Evolutionary conservation across 2,797 vertebrate genomes (phyloP), one percentile per base, ranked within the genome.

Genomic region (Catharus ustulatus): DNA sequence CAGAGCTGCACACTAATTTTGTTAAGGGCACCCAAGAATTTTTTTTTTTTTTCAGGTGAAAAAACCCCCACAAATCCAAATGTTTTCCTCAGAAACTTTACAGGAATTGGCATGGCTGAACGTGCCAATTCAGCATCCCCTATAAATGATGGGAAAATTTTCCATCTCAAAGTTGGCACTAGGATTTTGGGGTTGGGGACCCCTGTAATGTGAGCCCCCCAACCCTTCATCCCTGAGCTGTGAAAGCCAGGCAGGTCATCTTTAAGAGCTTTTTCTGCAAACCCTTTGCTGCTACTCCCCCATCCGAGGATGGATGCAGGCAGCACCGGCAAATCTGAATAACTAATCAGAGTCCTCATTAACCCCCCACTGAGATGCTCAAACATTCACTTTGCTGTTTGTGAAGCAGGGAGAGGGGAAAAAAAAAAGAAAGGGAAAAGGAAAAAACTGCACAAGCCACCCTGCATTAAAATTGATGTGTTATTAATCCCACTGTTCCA

Each of bases 271-370:
- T 94, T 79, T 62, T 34, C 89, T 95, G 49, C 78, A 84, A 87
- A 83, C 34, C 93, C 52, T 84, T 77, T 78, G 62, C 68, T 19
- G 29, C 68, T 90, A 43, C 84, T 95, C 92, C 93, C 84, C 92
- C 79, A 77, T 81, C 72, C 13, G 10, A 97, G 97, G 96, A 97
- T 94, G 95, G 97, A 97, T 97, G 79, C 95, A 98, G 96, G 97
- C 97, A 95, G 92, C 94, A 63, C 88, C 32, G 74, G 97, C 96
- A 97, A 98, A 98, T 97, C 97, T 95, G 98, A 98, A 98, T 98
- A 98, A 98, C 98, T 99, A 99, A 99, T 99, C 98, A 98, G 98
- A 98, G 98, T 98, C 98, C 98, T 99, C 98, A 98, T 99, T 99
- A 99, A 98, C 99, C 98, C 98, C 98, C 98, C 87, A 64, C 98